Percentiles rank a stretch among this genome's conserved stretches.
Evolutionary conservation across 2,797 vertebrate genomes (phyloP).

Genomic region (Arctocebus calabarensis): DNA sequence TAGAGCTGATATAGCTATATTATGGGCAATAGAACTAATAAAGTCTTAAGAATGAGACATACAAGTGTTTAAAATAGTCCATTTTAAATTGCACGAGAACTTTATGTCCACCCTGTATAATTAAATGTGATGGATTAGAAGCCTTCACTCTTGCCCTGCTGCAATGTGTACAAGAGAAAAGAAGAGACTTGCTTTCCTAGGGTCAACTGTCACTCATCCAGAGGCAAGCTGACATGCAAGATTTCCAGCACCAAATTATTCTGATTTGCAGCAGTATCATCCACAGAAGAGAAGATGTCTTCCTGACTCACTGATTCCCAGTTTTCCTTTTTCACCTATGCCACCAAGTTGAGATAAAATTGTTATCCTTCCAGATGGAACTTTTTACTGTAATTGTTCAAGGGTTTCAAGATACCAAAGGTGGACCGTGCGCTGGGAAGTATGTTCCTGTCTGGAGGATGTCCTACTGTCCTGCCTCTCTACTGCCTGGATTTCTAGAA

Average conservation of each 20-base stretch:
- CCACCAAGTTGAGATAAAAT: not conserved
- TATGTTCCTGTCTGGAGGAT: not conserved
- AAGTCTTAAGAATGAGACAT: not conserved
- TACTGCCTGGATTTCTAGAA: not conserved
- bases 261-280: not conserved
- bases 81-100: no score
- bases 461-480: not conserved
- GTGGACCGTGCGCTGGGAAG: not conserved
- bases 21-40: not conserved
- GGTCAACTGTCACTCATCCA: not conserved
- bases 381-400: conserved; percentile 66
- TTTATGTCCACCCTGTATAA: not conserved
- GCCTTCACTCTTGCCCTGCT: not conserved
- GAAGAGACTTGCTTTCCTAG: not conserved
- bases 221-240: not conserved
- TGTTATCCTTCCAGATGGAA: conserved; percentile 12
- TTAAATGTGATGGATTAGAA: not conserved
- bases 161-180: not conserved
- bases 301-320: conserved; percentile 21
- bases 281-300: not conserved
- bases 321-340: conserved; percentile 56
- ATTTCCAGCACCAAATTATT: conserved; percentile 15
- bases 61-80: no score
- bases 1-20: not conserved
- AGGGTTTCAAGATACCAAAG: not conserved